phyloP scores from a whole-genome alignment of 2,888 invertebrate species.

The Mactromeris polynyma region DNA sequence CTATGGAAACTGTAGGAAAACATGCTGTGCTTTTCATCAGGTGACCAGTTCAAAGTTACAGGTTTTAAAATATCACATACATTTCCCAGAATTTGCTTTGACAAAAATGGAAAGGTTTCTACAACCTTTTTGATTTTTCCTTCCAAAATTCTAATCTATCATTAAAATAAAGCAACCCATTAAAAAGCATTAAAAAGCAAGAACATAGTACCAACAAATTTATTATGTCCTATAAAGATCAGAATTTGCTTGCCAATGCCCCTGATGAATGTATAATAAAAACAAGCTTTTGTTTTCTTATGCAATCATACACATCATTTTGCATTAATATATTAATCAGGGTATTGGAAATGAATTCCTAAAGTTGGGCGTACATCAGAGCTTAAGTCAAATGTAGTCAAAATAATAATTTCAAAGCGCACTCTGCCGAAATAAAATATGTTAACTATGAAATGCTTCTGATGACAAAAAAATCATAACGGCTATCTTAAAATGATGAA shows the following conservation, averaged over 20 bases:
- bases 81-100: neutral
- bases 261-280: too few relatives aligned
- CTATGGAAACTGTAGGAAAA: slow-evolving; percentile 60
- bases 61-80: neutral
- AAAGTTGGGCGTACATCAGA: too few relatives aligned
- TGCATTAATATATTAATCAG: too few relatives aligned
- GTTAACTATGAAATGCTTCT: neutral
- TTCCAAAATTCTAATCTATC: too few relatives aligned
- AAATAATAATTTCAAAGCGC: too few relatives aligned
- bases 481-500: neutral
- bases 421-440: neutral
- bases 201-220: too few relatives aligned
- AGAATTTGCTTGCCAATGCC: too few relatives aligned
- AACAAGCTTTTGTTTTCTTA: neutral
- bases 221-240: too few relatives aligned
- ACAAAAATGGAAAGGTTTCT: neutral
- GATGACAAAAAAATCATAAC: neutral
- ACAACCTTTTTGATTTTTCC: neutral
- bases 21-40: slow-evolving; percentile 60
- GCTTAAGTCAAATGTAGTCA: too few relatives aligned
- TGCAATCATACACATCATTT: too few relatives aligned
- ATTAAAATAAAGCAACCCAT: neutral
- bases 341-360: too few relatives aligned
- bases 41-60: slow-evolving; percentile 65
- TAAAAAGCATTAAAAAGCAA: neutral